phyloP scores from a whole-genome alignment of 92 coral and sea anemone genomes.

The Porites cylindrica region DNA sequence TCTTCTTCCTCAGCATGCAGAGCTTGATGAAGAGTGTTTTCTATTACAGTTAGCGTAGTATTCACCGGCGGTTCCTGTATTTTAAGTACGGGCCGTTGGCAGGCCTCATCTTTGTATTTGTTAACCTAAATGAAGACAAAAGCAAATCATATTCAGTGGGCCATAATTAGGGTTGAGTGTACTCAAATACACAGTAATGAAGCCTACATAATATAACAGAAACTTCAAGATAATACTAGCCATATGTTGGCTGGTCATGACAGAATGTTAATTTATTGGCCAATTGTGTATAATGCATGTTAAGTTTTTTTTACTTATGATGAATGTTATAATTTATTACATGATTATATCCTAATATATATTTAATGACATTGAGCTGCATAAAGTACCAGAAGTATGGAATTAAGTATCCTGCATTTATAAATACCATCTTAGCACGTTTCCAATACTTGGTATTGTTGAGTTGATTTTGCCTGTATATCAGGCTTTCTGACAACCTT shows the following conservation, averaged over 20 bases:
- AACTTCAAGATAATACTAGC: too few relatives aligned
- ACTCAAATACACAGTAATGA: too few relatives aligned
- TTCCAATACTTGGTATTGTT: conserved; percentile 48
- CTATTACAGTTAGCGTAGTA: background rate
- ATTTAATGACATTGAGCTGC: background rate
- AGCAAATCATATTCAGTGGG: too few relatives aligned
- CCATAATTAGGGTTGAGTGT: too few relatives aligned
- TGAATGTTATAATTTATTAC: background rate
- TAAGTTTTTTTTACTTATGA: background rate
- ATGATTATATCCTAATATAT: background rate
- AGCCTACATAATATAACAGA: too few relatives aligned
- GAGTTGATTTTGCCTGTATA: conserved; percentile 39
- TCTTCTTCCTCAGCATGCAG: conserved; percentile 9
- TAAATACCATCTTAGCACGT: conserved; percentile 42
- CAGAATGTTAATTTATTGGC: too few relatives aligned
- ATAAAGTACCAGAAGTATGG: background rate
- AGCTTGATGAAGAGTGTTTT: background rate
- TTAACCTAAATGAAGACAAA: conserved; percentile 29
- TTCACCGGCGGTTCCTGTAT: conserved; percentile 23
- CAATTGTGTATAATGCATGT: too few relatives aligned
- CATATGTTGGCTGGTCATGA: too few relatives aligned
- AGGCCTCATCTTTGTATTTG: conserved; percentile 51
- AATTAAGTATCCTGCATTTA: background rate
- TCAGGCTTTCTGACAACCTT: conserved; percentile 44
- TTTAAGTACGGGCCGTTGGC: conserved; percentile 27